phyloP scores from a whole-genome alignment of 2,113 vertebrate species.

The Crotalus helleri region DNA sequence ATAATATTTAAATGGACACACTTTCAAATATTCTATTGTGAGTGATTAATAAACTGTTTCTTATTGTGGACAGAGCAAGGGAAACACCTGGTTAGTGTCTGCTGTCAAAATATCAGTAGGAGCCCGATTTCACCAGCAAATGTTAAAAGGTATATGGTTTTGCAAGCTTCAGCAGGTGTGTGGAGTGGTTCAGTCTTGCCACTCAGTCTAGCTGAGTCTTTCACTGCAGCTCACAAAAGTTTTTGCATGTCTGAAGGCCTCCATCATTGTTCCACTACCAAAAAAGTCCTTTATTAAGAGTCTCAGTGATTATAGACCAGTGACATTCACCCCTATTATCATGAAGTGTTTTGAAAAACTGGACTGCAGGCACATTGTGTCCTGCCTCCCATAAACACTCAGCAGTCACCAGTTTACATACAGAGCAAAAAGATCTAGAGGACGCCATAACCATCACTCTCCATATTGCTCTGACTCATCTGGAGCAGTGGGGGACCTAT shows the following conservation, averaged over 20 bases:
- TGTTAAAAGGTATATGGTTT: background rate
- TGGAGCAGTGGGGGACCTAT: too few relatives aligned
- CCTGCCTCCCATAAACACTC: too few relatives aligned
- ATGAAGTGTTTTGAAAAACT: too few relatives aligned
- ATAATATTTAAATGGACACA: background rate
- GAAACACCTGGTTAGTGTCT: background rate
- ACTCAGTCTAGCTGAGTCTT: background rate
- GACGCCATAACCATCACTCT: too few relatives aligned
- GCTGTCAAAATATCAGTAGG: background rate
- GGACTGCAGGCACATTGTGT: too few relatives aligned
- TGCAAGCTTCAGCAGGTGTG: background rate
- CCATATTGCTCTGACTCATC: too few relatives aligned
- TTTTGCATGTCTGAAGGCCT: background rate
- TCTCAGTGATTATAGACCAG: too few relatives aligned
- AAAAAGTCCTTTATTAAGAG: too few relatives aligned
- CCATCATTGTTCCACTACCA: too few relatives aligned
- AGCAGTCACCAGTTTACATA: too few relatives aligned
- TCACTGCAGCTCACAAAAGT: background rate
- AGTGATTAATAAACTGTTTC: background rate
- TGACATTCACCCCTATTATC: too few relatives aligned
- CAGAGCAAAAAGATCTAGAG: too few relatives aligned
- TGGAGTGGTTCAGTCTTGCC: background rate
- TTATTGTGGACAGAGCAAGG: background rate
- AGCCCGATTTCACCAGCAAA: background rate
- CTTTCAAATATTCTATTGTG: background rate